Evolutionary conservation across 2,113 vertebrate genomes (phyloP).

Genomic region (Lutjanus erythropterus): DNA sequence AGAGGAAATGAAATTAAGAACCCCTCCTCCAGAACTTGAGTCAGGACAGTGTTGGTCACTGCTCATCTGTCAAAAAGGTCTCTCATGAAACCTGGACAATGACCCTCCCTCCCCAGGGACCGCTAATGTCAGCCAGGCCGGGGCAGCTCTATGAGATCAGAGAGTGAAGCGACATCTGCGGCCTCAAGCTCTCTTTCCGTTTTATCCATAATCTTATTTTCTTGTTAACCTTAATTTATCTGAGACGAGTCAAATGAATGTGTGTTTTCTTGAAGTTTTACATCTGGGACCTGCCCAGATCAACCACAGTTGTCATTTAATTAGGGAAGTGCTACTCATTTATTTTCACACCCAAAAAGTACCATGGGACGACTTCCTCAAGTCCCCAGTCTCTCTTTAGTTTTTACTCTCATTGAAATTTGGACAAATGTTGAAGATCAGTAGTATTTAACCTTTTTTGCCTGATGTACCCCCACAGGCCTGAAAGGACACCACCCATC

Average conservation of each 20-base stretch:
- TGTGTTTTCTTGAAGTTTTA: neutral
- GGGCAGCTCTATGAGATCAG: conserved; percentile 14
- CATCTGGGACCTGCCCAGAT: neutral
- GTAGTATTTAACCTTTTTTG: neutral
- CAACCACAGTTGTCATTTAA: neutral
- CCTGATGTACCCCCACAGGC: neutral
- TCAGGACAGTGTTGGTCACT: neutral
- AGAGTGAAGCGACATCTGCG: conserved; percentile 22
- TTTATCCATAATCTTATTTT: conserved; percentile 21
- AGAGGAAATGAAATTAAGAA: conserved; percentile 12
- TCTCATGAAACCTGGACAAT: conserved; percentile 11
- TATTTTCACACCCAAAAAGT: neutral
- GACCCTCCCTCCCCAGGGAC: conserved; percentile 8
- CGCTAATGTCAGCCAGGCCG: neutral
- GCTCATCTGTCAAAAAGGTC: conserved; percentile 11
- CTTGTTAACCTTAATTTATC: neutral
- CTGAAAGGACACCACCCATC: neutral
- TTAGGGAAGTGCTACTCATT: neutral
- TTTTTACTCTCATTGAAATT: neutral
- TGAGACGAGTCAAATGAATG: neutral
- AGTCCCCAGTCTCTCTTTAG: neutral
- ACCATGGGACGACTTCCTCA: neutral
- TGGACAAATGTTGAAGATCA: neutral
- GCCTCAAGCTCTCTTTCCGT: neutral
- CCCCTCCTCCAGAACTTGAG: neutral